Conservation (phyloP, 2,113 vertebrate species). For the Eublepharis macularius region DNA sequence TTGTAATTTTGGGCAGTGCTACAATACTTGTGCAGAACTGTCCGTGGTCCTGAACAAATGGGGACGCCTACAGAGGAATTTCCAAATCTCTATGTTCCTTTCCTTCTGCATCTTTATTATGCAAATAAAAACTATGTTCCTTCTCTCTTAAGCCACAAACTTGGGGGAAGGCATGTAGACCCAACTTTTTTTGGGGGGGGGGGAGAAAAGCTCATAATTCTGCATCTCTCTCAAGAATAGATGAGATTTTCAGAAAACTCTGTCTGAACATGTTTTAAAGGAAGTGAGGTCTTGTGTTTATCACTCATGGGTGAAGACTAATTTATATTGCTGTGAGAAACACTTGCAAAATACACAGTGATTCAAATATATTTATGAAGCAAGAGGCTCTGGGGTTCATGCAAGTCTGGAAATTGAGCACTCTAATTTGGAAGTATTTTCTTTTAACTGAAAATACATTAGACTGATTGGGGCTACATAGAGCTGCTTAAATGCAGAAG, state of each 20-base stretch:
- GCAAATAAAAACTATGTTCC: not conserved
- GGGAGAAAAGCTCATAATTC: not conserved
- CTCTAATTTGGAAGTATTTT: not conserved
- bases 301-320: not conserved
- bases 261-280: not conserved
- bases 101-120: not conserved
- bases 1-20: too few relatives aligned
- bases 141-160: not conserved
- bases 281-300: not conserved
- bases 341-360: not conserved
- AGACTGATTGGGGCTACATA: not conserved
- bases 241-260: not conserved
- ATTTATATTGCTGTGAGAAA: not conserved
- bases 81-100: not conserved
- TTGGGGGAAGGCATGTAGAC: not conserved
- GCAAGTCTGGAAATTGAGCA: not conserved
- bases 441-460: not conserved
- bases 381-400: not conserved
- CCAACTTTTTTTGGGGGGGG: not conserved
- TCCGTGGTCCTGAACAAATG: constrained; percentile 7
- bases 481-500: not conserved
- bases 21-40: not conserved
- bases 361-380: not conserved
- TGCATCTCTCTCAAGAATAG: not conserved
- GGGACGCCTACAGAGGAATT: not conserved